Base-by-base conservation (phyloP, 1,140 invertebrate species). In the Colletes gigas region DNA sequence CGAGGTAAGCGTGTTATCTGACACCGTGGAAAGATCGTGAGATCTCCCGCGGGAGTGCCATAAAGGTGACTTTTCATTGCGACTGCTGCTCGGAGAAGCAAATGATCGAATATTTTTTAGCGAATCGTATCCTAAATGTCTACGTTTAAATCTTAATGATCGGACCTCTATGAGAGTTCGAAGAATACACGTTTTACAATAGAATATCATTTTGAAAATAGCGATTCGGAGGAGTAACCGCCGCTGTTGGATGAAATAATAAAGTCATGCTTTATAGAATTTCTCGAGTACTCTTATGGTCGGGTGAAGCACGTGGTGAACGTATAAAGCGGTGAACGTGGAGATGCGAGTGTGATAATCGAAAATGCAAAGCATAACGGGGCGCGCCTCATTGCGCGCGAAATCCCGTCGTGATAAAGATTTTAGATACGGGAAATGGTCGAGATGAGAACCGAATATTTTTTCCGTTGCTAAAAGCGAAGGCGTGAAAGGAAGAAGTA, bases 251-350 rank as follows among this genome's bases (percentile, higher is more conserved):
- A 55, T 70, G 81, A 78, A 82, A 79, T 83, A 87, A 71, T 41
- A 73, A 83, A 73, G 80, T 67, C 71, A 66, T 70, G 67, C 82
- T 81, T 81, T 78, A 74, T 82, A 70, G 83, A 85, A 83, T 87
- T 30, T 82, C 82, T 30, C 71, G 78, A 79, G 81, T 57, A 68
- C n/a, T 19, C n/a, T 68, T 68, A 69, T 52, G 70, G 47, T n/a
- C 1, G 30, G 14, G 39, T 5, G 52, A 17, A 68, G n/a, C 21
- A 70, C 54, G 47, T 63, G 59, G 59, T 44, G 21, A 41, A 47
- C 12, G 21, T 54, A 17, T n/a, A 66, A 73, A 70, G 21, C 60
- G 50, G 9, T 15, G 14, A 21, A 65, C 62, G n/a, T 65, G 41
- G 59, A 62, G 60, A 74, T 74, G 72, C 72, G 59, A 74, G 72